phyloP scores from a whole-genome alignment of 2,888 invertebrate genomes.

The Andrena praecox region DNA sequence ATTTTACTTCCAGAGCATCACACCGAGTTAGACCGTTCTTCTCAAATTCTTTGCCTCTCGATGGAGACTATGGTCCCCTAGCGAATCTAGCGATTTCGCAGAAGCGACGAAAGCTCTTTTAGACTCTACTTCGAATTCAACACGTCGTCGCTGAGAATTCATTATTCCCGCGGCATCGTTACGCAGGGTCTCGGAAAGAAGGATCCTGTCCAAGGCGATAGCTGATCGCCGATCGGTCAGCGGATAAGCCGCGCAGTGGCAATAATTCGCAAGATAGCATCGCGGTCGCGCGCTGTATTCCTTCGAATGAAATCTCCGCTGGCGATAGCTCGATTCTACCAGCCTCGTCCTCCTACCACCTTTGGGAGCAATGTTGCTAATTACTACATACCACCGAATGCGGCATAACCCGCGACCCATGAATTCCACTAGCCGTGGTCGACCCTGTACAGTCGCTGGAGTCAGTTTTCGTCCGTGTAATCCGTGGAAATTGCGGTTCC shows the following conservation, averaged over 20 bases:
- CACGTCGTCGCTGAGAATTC: not conserved
- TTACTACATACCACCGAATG: constrained; percentile 84
- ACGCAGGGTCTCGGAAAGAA: not conserved
- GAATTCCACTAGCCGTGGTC: constrained; percentile 77
- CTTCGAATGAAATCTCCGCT: constrained; percentile 72
- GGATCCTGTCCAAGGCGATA: not conserved
- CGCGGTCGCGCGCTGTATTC: constrained; percentile 61
- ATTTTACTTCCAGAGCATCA: not conserved
- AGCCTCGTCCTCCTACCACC: constrained; percentile 59
- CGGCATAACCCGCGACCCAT: constrained; percentile 83
- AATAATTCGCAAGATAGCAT: constrained; percentile 67
- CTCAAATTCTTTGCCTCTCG: too few relatives aligned
- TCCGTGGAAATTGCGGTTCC: constrained; percentile 71
- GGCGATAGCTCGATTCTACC: constrained; percentile 44
- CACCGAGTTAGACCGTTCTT: too few relatives aligned
- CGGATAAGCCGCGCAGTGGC: constrained; percentile 45
- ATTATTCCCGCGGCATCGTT: not conserved
- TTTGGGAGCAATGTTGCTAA: constrained; percentile 82
- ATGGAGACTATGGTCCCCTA: too few relatives aligned
- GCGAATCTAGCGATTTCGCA: too few relatives aligned
- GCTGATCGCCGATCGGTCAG: not conserved
- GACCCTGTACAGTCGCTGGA: constrained; percentile 63
- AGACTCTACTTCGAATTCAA: not conserved
- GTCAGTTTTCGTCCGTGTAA: constrained; percentile 71
- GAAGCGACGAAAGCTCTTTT: not conserved